Percentiles rank a stretch among this genome's conserved stretches.
These are phyloP conservation scores for Myzus persicae DNA, from an alignment of 1,140 invertebrate species.

Conservation along the genomic window DNA sequence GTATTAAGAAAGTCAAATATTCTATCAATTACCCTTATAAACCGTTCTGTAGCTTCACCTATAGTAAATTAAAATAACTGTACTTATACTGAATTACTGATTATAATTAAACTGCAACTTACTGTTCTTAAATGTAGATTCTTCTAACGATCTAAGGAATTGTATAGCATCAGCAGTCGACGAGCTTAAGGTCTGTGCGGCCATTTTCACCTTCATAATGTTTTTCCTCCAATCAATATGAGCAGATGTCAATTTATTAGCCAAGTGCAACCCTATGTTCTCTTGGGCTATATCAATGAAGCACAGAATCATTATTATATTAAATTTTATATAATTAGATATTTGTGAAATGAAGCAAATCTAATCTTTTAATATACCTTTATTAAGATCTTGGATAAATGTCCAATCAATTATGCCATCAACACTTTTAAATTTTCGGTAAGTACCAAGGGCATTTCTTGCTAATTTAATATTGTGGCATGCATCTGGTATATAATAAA, in stretches of 20 bases:
- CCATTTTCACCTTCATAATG: conserved; percentile 32
- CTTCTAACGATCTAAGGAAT: not conserved
- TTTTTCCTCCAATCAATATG: conserved; percentile 22
- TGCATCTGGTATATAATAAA: not conserved
- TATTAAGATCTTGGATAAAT: conserved; percentile 3
- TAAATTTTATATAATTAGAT: no score
- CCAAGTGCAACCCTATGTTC: not conserved
- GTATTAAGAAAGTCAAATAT: conserved; percentile 21
- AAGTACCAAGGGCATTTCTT: conserved; percentile 22
- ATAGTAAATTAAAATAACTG: not conserved
- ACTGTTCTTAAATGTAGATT: conserved; percentile 8
- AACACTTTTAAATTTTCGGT: conserved; percentile 20
- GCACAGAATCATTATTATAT: no score
- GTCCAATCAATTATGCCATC: conserved; percentile 38
- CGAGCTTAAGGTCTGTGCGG: not conserved
- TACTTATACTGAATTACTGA: conserved; percentile 12
- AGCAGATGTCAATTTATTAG: not conserved
- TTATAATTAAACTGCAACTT: not conserved
- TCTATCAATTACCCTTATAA: not conserved
- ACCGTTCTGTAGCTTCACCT: not conserved
- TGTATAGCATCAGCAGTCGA: conserved; percentile 29
- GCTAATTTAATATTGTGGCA: conserved; percentile 13
- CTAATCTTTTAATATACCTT: not conserved
- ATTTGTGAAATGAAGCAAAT: not conserved
- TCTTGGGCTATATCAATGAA: not conserved